phyloP scores from a whole-genome alignment of 2,113 vertebrate species.

The Plecturocebus donacophilus region DNA sequence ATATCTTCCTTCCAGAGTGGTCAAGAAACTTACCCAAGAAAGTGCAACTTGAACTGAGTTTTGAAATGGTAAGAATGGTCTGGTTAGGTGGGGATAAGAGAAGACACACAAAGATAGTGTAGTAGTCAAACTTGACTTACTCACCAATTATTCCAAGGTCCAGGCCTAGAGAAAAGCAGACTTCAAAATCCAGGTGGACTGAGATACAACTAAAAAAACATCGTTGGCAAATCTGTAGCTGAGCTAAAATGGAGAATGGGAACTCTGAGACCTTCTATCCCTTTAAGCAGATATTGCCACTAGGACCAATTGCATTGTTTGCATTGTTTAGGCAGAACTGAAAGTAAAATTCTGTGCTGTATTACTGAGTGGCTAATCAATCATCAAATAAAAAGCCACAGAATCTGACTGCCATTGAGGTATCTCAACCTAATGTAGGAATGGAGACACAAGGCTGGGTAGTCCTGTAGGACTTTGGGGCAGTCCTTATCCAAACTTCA shows the following conservation, averaged over 20 bases:
- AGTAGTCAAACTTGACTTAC: neutral
- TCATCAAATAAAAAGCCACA: slow-evolving; percentile 4
- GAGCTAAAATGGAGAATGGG: neutral
- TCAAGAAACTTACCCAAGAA: neutral
- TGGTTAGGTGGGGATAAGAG: neutral
- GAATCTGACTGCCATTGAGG: neutral
- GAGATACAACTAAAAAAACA: neutral
- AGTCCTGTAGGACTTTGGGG: neutral
- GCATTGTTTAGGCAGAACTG: neutral
- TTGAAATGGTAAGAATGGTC: neutral
- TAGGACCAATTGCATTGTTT: neutral
- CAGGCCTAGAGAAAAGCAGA: neutral
- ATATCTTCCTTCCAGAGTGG: neutral
- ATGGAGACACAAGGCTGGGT: neutral
- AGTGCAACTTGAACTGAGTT: neutral
- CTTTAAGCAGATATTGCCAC: neutral
- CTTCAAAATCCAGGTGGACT: neutral
- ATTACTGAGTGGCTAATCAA: neutral
- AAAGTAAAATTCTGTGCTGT: slow-evolving; percentile 17
- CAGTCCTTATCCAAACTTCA: neutral
- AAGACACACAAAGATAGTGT: neutral
- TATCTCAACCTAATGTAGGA: neutral
- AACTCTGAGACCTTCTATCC: neutral
- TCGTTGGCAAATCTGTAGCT: neutral
- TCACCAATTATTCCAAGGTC: neutral